These are phyloP conservation scores for Loris lydekkerianus DNA, from an alignment of 2,797 vertebrate genomes.

Conservation along the genomic window DNA sequence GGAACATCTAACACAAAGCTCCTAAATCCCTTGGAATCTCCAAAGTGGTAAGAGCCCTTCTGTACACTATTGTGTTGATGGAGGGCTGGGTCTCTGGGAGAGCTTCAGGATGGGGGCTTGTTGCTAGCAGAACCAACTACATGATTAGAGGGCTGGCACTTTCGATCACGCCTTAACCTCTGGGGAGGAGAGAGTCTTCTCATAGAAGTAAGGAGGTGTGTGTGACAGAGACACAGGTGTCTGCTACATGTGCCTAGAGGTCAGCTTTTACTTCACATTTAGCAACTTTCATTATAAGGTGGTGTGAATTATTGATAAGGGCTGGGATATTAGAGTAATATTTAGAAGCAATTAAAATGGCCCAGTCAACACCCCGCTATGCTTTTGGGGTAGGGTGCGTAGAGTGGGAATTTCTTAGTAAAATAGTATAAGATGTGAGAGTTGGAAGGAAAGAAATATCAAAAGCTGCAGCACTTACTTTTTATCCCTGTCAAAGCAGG, in stretches of 20 bases:
- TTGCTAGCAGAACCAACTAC: background rate
- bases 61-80: background rate
- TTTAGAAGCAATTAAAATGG: background rate
- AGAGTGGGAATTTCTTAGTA: background rate
- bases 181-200: background rate
- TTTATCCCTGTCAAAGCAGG: conserved; percentile 93
- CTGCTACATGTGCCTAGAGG: background rate
- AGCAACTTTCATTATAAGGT: background rate
- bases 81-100: background rate
- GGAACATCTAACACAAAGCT: background rate
- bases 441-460: background rate
- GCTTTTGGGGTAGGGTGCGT: background rate
- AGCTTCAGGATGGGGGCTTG: background rate
- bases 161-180: background rate
- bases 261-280: background rate
- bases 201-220: background rate
- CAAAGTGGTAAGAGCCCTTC: background rate
- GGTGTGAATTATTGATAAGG: background rate
- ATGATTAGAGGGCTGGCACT: background rate
- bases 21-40: background rate
- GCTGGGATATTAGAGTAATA: background rate
- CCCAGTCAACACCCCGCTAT: too few relatives aligned
- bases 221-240: background rate
- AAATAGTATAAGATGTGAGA: background rate
- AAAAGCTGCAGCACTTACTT: conserved; percentile 89